phyloP scores from a whole-genome alignment of 2,113 vertebrate species.

The Ctenodactylus gundi region DNA sequence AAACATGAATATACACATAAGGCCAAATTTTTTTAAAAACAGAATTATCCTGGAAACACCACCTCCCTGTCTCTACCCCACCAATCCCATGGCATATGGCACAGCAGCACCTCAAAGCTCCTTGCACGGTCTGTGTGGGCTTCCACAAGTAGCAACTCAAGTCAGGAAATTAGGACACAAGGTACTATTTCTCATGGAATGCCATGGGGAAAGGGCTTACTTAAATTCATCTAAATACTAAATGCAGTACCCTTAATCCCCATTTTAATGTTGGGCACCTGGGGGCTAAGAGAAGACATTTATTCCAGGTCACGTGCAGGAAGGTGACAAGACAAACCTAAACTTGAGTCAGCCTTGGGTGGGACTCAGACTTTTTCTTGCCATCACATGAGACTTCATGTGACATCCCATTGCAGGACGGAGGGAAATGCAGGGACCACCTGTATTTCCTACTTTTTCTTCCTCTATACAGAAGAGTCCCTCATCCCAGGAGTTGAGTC shows the following conservation, averaged over 20 bases:
- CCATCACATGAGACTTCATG: not conserved
- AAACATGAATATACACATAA: too few relatives aligned
- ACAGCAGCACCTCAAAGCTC: not conserved
- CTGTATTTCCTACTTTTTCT: not conserved
- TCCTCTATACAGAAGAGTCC: not conserved
- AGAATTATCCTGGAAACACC: not conserved
- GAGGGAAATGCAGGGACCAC: not conserved
- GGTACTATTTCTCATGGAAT: not conserved
- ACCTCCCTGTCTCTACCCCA: not conserved
- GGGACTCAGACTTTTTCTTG: not conserved
- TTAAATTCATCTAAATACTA: not conserved
- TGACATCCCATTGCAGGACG: rapidly evolving
- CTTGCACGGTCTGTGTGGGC: not conserved
- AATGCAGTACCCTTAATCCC: not conserved
- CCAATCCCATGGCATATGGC: not conserved
- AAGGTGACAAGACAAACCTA: not conserved
- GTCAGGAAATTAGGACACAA: not conserved
- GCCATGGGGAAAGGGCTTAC: not conserved
- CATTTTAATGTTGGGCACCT: not conserved
- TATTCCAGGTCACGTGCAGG: rapidly evolving
- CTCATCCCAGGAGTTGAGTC: not conserved
- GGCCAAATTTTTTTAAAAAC: too few relatives aligned
- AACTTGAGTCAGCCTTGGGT: not conserved
- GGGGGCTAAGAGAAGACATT: not conserved
- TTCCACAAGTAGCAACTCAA: not conserved